phyloP scores from a whole-genome alignment of 2,797 vertebrate genomes.

The Sebastes wilsoni region DNA sequence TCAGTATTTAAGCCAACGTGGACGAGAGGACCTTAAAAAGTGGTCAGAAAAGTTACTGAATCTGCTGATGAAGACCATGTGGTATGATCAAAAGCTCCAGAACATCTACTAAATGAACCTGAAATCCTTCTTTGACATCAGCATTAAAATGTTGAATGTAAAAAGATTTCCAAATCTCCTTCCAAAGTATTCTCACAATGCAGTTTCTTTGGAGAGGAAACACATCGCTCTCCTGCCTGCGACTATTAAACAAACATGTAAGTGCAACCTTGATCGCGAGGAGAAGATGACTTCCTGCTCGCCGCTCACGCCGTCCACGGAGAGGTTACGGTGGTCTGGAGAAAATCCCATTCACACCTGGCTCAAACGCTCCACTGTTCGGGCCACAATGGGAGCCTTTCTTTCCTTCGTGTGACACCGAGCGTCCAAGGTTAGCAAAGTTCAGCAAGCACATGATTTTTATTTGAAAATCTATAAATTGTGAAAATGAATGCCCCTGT shows the following conservation, averaged over 20 bases:
- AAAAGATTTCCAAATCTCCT: not conserved
- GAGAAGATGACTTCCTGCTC: constrained; percentile 18
- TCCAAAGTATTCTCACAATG: not conserved
- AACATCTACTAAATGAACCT: not conserved
- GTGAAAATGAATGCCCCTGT: constrained; percentile 73
- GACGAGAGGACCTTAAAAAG: not conserved
- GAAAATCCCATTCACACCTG: constrained; percentile 63
- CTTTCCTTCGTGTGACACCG: constrained; percentile 55
- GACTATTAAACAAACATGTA: constrained; percentile 9
- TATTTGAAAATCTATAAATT: constrained; percentile 81
- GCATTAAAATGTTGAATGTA: not conserved
- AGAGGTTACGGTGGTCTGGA: constrained; percentile 23
- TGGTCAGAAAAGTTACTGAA: not conserved
- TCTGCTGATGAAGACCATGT: not conserved
- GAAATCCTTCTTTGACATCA: not conserved
- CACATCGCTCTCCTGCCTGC: not conserved
- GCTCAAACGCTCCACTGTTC: constrained; percentile 43
- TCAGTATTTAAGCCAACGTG: not conserved
- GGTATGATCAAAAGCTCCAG: not conserved
- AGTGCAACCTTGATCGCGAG: not conserved
- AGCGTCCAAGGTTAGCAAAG: constrained; percentile 69
- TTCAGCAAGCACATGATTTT: constrained; percentile 76
- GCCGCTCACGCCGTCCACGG: constrained; percentile 4
- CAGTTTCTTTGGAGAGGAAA: not conserved
- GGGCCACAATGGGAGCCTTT: constrained; percentile 72